Base-by-base conservation (phyloP, 2,888 invertebrate species). In the Drosophila ezoana region DNA sequence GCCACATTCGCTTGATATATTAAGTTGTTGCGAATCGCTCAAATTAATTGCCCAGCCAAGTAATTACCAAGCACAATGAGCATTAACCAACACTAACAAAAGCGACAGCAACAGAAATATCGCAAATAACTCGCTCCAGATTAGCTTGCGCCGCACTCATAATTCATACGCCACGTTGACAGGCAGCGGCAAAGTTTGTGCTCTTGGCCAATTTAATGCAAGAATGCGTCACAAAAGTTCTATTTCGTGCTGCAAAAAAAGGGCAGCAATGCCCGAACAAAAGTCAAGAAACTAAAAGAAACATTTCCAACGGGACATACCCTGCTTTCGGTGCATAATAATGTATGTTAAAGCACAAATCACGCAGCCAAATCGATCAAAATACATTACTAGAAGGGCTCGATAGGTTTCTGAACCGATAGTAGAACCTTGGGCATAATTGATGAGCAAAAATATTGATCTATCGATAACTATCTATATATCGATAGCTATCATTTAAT, bases 141-240 rank as follows among this genome's bases (percentile, higher is more conserved):
- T 71, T 59, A 72, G 54, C 41, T 40, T 43, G 32, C 44, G 45
- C 43, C 38, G 13, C 16, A 47, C 41, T 53, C 64, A 77, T 76
- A 79, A 79, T 62, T 68, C 64, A 79, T 76, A 67, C 62, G 72
- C 59, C 59, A 62, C 45, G 76, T 63, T 60, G 80, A 76, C 79
- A 65, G 54, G 41, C 61, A 37, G 59, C 37, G 33, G 51, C 44
- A 67, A 63, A 72, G 48, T 57, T 70, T 69, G 10, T 40, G 41
- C 37, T 43, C 45, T 69, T 16, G 33, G 72, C 69, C 81, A 79
- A 79, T 78, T 79, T 81, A 81, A 78, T 79, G 81, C 79, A 67
- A 78, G 79, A 77, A 60, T 66, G 79, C 68, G 64, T 70, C 75
- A 60, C 64, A 54, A 71, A 58, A 79, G 53, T 62, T 64, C 38